phyloP scores from a whole-genome alignment of 23 tunicate genomes.

The Aplidium turbinatum region DNA sequence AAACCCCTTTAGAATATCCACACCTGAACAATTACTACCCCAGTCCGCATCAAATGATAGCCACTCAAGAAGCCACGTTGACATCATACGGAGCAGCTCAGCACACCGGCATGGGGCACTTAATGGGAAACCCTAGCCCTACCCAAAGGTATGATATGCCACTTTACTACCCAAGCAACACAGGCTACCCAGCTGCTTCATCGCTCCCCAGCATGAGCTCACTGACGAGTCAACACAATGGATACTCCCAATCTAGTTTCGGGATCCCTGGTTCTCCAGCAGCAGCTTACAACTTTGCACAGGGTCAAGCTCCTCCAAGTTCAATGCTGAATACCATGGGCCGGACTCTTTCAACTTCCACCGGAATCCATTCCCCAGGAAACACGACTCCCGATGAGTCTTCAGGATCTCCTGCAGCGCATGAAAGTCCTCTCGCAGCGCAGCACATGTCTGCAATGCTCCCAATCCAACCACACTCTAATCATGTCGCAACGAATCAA shows the following conservation, averaged over 20 bases:
- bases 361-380: conserved; percentile 70
- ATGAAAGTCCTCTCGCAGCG: conserved; percentile 51
- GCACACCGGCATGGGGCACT: conserved; percentile 17
- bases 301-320: conserved; percentile 40
- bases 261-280: neutral
- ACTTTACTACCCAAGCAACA: conserved; percentile 52
- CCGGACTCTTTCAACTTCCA: conserved; percentile 38
- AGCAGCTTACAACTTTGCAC: conserved; percentile 35
- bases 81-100: conserved; percentile 55
- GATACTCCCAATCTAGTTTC: conserved; percentile 33
- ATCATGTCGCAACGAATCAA: conserved; percentile 29
- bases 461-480: conserved; percentile 42
- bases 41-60: conserved; percentile 39
- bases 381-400: conserved; percentile 67
- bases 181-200: conserved; percentile 50
- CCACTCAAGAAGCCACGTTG: conserved; percentile 41
- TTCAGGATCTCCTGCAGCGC: conserved; percentile 35
- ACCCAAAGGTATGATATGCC: conserved; percentile 66
- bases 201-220: conserved; percentile 72
- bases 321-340: conserved; percentile 58
- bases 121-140: conserved; percentile 36
- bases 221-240: conserved; percentile 49
- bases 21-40: conserved; percentile 49
- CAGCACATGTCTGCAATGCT: conserved; percentile 40
- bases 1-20: conserved; percentile 55